A percentile compares a stretch with the other conserved stretches of the same genome.
Evolutionary conservation across 2,888 invertebrate species (phyloP).

Genomic region (Linnaemya vulpina): DNA sequence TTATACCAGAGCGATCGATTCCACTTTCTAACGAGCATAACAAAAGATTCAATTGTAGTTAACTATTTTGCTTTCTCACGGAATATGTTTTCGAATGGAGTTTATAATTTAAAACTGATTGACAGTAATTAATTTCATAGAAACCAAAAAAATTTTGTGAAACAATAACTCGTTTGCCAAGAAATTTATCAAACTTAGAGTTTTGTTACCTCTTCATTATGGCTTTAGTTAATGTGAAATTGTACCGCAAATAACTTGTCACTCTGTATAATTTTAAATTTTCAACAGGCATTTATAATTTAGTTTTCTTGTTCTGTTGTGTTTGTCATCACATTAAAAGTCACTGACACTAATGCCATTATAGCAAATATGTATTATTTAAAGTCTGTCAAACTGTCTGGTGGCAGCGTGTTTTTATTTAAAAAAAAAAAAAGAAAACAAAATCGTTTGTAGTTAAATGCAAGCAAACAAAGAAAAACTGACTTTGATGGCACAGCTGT

Average conservation of each 20-base stretch:
- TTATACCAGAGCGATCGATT: too few species aligned
- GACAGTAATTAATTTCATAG: too few species aligned
- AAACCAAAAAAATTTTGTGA: too few species aligned
- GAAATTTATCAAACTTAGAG: too few species aligned
- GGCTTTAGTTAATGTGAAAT: background rate
- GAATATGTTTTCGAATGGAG: too few species aligned
- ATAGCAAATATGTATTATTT: background rate
- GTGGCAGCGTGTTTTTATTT: background rate
- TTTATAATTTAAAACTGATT: too few species aligned
- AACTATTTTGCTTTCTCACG: too few species aligned
- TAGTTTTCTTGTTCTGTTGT: background rate
- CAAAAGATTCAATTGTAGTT: too few species aligned
- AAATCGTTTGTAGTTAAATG: constrained; percentile 20
- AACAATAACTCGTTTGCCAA: too few species aligned
- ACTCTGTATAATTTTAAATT: background rate
- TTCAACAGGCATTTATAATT: background rate
- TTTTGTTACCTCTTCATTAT: too few species aligned
- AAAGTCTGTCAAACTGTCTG: constrained; percentile 32
- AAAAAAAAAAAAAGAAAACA: too few species aligned
- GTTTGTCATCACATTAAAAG: constrained; percentile 39
- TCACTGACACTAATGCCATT: constrained; percentile 40
- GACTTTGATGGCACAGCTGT: constrained; percentile 7
- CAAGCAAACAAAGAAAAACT: constrained; percentile 1
- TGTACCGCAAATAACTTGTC: background rate
- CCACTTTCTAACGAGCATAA: too few species aligned